Percentiles rank a stretch among this genome's conserved stretches.
Conservation (phyloP, 1,140 invertebrate genomes). For the Bradysia coprophila region DNA sequence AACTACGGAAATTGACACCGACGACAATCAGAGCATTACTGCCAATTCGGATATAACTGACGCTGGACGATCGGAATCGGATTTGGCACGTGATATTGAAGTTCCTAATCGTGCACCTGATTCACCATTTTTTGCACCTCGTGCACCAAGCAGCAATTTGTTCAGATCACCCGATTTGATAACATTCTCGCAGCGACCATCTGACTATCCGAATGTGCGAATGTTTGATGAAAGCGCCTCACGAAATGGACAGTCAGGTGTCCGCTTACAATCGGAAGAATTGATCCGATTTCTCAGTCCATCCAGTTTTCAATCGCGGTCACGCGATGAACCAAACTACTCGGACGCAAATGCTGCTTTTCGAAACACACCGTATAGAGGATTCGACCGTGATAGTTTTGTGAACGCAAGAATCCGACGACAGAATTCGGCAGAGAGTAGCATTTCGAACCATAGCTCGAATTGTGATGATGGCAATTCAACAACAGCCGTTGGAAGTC, state of each 20-base stretch:
- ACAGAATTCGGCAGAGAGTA: constrained; percentile 22
- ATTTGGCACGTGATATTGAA: constrained; percentile 8
- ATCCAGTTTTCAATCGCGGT: background rate
- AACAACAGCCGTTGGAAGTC: too few species aligned
- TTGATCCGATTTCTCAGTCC: background rate
- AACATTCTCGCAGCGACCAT: background rate
- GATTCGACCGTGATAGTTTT: constrained; percentile 11
- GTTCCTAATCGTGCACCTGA: constrained; percentile 3
- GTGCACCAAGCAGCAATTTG: background rate
- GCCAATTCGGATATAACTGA: constrained; percentile 41
- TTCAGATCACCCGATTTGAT: background rate
- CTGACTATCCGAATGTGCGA: background rate
- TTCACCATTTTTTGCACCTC: constrained; percentile 3
- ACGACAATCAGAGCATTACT: constrained; percentile 58
- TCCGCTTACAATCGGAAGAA: background rate
- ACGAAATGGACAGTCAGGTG: background rate
- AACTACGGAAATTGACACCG: constrained; percentile 71
- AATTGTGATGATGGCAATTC: constrained; percentile 16
- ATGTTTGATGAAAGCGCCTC: background rate
- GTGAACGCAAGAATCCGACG: constrained; percentile 15
- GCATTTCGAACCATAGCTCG: constrained; percentile 21
- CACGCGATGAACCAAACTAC: background rate
- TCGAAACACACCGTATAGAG: background rate
- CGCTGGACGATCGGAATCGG: constrained; percentile 42
- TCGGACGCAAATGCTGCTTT: background rate